Base-by-base conservation (phyloP, 2,797 vertebrate genomes). In the Potorous gilbertii region DNA sequence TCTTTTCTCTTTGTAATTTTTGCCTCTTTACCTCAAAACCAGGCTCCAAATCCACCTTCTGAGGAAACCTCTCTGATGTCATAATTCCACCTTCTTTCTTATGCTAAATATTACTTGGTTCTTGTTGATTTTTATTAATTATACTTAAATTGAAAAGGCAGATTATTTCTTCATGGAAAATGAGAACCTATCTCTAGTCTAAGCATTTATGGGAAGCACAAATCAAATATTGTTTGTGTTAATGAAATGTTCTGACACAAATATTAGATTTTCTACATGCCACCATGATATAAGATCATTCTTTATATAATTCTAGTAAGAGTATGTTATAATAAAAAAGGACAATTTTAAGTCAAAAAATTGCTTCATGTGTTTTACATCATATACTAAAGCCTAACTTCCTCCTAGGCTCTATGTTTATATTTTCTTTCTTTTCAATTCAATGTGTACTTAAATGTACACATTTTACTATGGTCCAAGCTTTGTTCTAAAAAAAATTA, bases 171-270 rank as follows among this genome's bases (percentile, higher is more conserved):
- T 59, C 89, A 59, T 56, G 34, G 91, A 96, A 96, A 94, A 96
- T 46, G 46, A 96, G 50, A 97, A n/a, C 74, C 62, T 94, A n/a
- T 90, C 13, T 34, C 92, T 50, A 31, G 16, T 28, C 27, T 14
- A 54, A 90, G 28, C 50, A 52, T 90, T 90, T 55, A 97, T 46
- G 40, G 21, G 92, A 94, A 96, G 94, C 16, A 95, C n/a, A 97
- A 97, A 96, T 92, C 74, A 89, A 10, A 90, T 27, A 24, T 91
- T 94, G 28, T 59, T 96, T 93, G 54, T 87, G 90, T n/a, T 50
- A 96, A 55, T 93, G 27, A 93, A 96, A 93, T 90, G 50, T 56
- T 96, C 91, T 92, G 52, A 93, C 74, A 94, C 90, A 95, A 56
- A 40, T 93, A 94, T 95, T 94, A 97, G 56, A 87, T 94, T 8